Conservation (phyloP, 2,113 vertebrate species). For the Calcarius ornatus region DNA sequence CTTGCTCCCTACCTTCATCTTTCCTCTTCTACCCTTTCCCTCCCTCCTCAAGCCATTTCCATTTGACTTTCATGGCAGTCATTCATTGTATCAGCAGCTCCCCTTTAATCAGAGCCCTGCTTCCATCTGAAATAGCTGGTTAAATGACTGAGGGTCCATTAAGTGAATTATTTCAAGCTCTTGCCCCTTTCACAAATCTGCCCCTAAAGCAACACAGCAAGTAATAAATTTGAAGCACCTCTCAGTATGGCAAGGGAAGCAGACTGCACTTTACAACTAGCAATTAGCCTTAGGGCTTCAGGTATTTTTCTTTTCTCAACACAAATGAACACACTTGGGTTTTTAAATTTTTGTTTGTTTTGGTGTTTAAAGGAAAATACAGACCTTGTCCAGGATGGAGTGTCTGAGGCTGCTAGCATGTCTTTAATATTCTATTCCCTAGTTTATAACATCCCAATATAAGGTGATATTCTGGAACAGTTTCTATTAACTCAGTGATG, state of each 20-base stretch:
- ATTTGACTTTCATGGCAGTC: conserved; percentile 37
- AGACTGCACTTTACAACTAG: conserved; percentile 24
- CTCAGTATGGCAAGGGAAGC: neutral
- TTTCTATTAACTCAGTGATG: neutral
- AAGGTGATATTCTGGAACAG: neutral
- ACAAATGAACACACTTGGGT: neutral
- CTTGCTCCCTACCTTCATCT: neutral
- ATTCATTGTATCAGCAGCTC: neutral
- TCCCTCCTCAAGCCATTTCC: neutral
- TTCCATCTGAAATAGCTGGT: neutral
- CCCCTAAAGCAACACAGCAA: neutral
- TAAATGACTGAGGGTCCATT: neutral
- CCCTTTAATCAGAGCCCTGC: conserved; percentile 28
- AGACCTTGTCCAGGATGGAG: neutral
- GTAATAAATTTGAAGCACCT: neutral
- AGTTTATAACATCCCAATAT: neutral
- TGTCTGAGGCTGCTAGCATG: neutral
- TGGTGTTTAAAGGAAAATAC: neutral
- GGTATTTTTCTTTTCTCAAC: neutral
- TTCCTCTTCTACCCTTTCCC: neutral
- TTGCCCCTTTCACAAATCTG: neutral
- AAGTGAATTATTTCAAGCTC: conserved; percentile 34
- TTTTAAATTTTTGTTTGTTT: neutral
- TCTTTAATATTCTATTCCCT: neutral
- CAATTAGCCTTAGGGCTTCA: conserved; percentile 25